Conservation (phyloP, 2,113 vertebrate genomes). For the Anarhynchus alexandrinus region DNA sequence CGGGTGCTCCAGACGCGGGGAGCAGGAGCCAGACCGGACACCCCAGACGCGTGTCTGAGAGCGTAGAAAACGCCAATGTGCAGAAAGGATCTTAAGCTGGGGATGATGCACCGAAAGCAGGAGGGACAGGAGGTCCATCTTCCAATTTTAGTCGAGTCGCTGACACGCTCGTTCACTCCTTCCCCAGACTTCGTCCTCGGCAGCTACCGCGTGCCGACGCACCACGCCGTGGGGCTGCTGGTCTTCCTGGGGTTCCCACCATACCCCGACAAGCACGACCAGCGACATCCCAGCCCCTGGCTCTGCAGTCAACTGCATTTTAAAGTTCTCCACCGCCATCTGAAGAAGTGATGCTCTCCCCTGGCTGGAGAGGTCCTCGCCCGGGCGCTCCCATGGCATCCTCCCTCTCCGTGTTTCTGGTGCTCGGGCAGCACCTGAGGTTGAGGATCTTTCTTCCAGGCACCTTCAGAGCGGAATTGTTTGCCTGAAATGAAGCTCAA, state of each 20-base stretch:
- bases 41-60: rapidly evolving
- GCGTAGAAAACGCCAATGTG: rapidly evolving
- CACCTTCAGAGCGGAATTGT: background rate
- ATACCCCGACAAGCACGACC: background rate
- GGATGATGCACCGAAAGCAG: rapidly evolving
- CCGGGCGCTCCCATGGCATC: rapidly evolving
- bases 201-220: rapidly evolving
- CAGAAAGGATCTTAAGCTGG: background rate
- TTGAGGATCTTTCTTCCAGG: background rate
- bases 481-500: background rate
- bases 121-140: background rate
- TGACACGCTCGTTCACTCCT: background rate
- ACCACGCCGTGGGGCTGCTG: rapidly evolving
- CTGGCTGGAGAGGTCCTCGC: background rate
- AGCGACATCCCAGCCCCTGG: rapidly evolving
- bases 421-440: background rate
- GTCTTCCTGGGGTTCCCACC: background rate
- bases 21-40: background rate
- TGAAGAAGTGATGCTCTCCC: background rate
- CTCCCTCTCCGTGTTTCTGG: rapidly evolving
- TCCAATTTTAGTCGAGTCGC: rapidly evolving
- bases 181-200: background rate
- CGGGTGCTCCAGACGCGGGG: background rate
- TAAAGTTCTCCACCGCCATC: background rate
- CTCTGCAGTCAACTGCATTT: background rate